Evolutionary conservation across 2,797 vertebrate genomes (phyloP).

Genomic region (Spinibarbus caldwelli): DNA sequence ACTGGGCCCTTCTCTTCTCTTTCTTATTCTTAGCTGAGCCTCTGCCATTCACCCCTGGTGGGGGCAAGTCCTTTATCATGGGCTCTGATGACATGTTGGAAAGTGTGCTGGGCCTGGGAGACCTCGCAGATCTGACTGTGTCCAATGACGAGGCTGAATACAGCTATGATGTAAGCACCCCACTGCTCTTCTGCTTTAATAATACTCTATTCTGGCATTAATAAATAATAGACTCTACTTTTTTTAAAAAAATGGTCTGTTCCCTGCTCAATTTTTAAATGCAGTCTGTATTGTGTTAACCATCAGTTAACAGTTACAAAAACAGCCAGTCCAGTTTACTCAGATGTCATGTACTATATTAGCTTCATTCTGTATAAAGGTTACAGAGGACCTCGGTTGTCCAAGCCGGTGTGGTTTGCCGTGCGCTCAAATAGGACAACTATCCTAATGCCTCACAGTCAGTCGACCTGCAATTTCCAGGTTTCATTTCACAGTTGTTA

Average conservation of each 20-base stretch:
- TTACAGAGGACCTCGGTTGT: not conserved
- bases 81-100: constrained; percentile 94
- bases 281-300: not conserved
- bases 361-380: not conserved
- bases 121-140: constrained; percentile 98
- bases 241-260: not conserved
- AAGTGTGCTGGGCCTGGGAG: constrained; percentile 95
- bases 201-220: not conserved
- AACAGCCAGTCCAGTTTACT: not conserved
- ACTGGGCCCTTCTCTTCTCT: constrained; percentile 44
- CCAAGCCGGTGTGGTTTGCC: not conserved
- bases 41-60: constrained; percentile 89
- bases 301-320: not conserved
- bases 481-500: constrained; percentile 41
- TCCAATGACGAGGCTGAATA: constrained; percentile 95
- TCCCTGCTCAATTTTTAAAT: not conserved
- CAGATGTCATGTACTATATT: constrained; percentile 10
- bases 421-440: constrained; percentile 3
- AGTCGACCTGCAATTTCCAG: constrained; percentile 31
- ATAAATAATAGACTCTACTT: not conserved
- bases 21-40: constrained; percentile 89
- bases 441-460: not conserved
- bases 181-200: not conserved
- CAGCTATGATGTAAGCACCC: constrained; percentile 94
- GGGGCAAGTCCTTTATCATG: constrained; percentile 97